phyloP scores from a whole-genome alignment of 2,113 vertebrate genomes.

The Gorsachius goisagi region DNA sequence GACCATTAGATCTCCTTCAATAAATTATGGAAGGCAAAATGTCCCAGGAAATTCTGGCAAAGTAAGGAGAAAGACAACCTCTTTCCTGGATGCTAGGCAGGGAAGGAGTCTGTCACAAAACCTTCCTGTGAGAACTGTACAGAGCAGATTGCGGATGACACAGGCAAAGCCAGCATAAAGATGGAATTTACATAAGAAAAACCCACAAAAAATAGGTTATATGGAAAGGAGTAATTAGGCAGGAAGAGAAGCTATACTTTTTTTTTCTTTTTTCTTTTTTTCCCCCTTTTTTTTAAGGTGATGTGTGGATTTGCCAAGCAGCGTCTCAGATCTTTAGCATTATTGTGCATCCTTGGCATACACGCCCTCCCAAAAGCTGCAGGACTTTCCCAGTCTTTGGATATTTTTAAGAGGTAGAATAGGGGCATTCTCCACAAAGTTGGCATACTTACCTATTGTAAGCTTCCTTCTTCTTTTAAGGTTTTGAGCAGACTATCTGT shows the following conservation, averaged over 20 bases:
- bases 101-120: neutral
- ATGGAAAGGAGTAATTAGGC: neutral
- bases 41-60: neutral
- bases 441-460: neutral
- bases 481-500: neutral
- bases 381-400: neutral
- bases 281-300: neutral
- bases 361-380: rapidly evolving
- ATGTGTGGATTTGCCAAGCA: neutral
- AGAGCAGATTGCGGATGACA: neutral
- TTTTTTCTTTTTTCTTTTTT: rapidly evolving
- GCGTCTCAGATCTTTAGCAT: neutral
- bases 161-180: neutral
- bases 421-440: neutral
- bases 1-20: neutral
- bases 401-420: neutral
- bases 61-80: neutral
- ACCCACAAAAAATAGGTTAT: rapidly evolving
- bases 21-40: neutral
- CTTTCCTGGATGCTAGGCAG: neutral
- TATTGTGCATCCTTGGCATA: neutral
- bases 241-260: neutral
- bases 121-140: neutral
- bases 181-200: neutral
- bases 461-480: neutral